Percentiles rank a stretch among this genome's conserved stretches.
These are phyloP conservation scores for Channa maculata DNA, from an alignment of 2,113 vertebrate genomes.

Conservation along the genomic window DNA sequence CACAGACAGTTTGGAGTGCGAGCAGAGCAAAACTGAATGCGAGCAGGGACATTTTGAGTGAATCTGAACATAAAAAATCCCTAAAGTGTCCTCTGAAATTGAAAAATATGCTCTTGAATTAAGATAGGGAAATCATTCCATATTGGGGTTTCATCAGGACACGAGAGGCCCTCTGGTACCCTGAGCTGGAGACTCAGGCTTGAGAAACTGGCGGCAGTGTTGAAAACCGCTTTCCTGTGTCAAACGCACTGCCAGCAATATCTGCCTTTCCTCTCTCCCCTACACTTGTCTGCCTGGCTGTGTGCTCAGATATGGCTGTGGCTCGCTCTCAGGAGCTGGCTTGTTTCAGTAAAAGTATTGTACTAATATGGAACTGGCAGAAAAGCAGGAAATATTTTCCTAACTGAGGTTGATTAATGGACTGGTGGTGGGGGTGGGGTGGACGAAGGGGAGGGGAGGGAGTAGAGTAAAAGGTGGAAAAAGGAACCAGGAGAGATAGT, in stretches of 20 bases:
- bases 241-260: conserved; percentile 57
- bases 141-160: conserved; percentile 42
- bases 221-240: conserved; percentile 73
- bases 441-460: background rate
- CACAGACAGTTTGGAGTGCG: no score
- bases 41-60: no score
- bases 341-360: conserved; percentile 68
- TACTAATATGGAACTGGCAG: conserved; percentile 79
- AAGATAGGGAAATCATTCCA: no score
- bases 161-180: conserved; percentile 35
- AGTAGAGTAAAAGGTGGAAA: conserved; percentile 15
- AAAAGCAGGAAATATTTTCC: conserved; percentile 77
- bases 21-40: no score
- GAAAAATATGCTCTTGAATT: no score
- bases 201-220: conserved; percentile 57
- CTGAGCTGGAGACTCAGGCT: conserved; percentile 42
- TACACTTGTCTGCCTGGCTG: conserved; percentile 39
- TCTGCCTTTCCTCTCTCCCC: conserved; percentile 57
- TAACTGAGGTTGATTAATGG: conserved; percentile 68
- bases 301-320: conserved; percentile 48
- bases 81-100: no score
- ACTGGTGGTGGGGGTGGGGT: conserved; percentile 12
- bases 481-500: conserved; percentile 14
- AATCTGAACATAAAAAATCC: no score
- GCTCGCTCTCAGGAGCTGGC: conserved; percentile 56